Evolutionary conservation across 2,113 vertebrate species (phyloP), one percentile per base, ranked within the genome.

Genomic region (Mobula hypostoma): DNA sequence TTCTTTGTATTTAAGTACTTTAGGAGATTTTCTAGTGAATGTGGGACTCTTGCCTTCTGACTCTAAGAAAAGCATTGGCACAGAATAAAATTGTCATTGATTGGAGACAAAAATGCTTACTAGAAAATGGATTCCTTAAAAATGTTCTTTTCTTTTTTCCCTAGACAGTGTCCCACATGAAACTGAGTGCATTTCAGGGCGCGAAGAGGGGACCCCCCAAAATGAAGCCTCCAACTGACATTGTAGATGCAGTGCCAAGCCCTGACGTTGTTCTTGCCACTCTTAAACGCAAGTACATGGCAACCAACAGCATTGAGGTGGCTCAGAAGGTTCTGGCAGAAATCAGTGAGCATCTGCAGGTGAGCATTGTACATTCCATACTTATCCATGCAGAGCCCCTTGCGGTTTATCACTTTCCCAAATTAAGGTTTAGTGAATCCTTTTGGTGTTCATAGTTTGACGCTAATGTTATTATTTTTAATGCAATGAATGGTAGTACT

Each of bases 201-300:
- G 95, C 27, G 87, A 95, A 94, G 21, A 97, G 96, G 95, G 94
- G 87, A 12, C 2, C 94, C 0, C 95, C 96, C 0, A 78, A 97
- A 79, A 95, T 95, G 0, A 96, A 98, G 95, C 96, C 96, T 21
- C 97, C 97, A 0, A 94, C 98, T 5, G 87, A 68, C 0, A 94
- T 94, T 32, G 95, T 95, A 0, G 98, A 99, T 95, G 96, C 99
- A 94, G 99, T 97, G 0, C 98, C 98, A 0, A 98, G 98, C 96
- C 98, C 98, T 0, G 98, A 99, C 2, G 98, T 99, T 56, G 98
- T 98, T 32, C 97, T 99, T 94, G 96, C 97, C 88, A 98, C 99
- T 97, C 96, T 99, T 96, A 99, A 99, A 95, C 97, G 98, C 96
- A 99, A 97, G 87, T 95, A 99, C 94, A 97, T 98, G 97, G 95